Evolutionary conservation across 64 coral and sea anemone genomes (phyloP).

Genomic region (Stichodactyla helianthus): DNA sequence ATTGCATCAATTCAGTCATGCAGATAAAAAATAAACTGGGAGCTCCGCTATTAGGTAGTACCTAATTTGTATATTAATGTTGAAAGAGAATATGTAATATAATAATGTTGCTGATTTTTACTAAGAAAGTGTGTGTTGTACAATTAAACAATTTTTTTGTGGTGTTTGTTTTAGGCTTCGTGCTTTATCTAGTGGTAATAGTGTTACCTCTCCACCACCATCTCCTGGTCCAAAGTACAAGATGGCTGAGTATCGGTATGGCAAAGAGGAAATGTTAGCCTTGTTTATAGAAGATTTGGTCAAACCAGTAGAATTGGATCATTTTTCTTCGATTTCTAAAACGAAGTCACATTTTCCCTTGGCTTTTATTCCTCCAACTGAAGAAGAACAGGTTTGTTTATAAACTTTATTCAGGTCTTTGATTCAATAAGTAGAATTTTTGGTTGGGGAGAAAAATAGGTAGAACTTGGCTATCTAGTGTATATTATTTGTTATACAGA

Average conservation of each 20-base stretch:
- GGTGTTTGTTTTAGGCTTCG: constrained; percentile 61
- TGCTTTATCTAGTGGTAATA: constrained; percentile 93
- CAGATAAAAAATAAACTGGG: no score
- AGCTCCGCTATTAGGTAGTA: no score
- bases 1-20: no score
- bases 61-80: no score
- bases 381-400: constrained; percentile 88
- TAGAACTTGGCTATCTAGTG: no score
- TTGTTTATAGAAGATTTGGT: constrained; percentile 78
- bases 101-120: no score
- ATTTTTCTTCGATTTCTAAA: constrained; percentile 76
- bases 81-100: no score
- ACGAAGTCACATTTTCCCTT: constrained; percentile 58
- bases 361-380: constrained; percentile 73
- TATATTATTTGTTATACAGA: constrained; percentile 43
- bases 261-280: constrained; percentile 98
- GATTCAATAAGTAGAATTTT: no score
- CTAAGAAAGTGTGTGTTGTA: no score
- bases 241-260: constrained; percentile 90
- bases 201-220: constrained; percentile 87
- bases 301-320: constrained; percentile 62
- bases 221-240: constrained; percentile 97
- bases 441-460: no score
- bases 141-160: not conserved
- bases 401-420: no score